Base-by-base conservation (phyloP, 2,797 vertebrate species). In the Ceryle rudis region DNA sequence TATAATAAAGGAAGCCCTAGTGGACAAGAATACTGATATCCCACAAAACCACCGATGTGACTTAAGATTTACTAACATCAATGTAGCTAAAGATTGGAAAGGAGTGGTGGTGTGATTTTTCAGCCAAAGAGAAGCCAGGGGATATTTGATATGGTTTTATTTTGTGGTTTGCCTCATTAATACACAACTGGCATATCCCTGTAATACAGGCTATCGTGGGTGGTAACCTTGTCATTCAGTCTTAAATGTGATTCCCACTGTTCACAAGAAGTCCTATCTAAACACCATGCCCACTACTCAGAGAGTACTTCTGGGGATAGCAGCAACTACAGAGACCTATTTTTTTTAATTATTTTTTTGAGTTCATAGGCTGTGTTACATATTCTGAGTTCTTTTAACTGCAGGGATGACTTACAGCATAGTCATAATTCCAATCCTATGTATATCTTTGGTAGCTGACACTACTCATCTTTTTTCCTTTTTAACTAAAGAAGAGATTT, bases 111-210 rank as follows among this genome's bases (percentile, higher is more conserved):
- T 93, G 91, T 44, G 78, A 81, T 28, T 85, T 90, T 79, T 51
- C 89, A 86, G 70, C 62, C 77, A 71, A 85, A 55, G 39, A 73
- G 33, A 62, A 85, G 51, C 49, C 35, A 78, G 39, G 31, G 35
- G 12, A 86, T 47, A 26, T 71, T 74, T 47, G 46, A 11, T 51
- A 22, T 25, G 52, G 14, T 64, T 83, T 33, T 69, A 52, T 96
- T 89, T 78, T 41, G 35, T 71, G 86, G 47, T 91, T 94, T 95
- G 92, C 94, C 78, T 97, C 8, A 11, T 67, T 74, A 74, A 83
- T 28, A 73, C 60, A 25, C 42, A 70, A 26, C 49, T 35, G 86
- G 73, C 55, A 81, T 23, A 66, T 54, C 60, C 54, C 11, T 18
- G 54, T 71, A 70, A 62, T 70, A 61, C 39, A 65, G 82, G 60